These are phyloP conservation scores for Phenacoccus solenopsis DNA, from an alignment of 1,140 invertebrate genomes.

Conservation along the genomic window DNA sequence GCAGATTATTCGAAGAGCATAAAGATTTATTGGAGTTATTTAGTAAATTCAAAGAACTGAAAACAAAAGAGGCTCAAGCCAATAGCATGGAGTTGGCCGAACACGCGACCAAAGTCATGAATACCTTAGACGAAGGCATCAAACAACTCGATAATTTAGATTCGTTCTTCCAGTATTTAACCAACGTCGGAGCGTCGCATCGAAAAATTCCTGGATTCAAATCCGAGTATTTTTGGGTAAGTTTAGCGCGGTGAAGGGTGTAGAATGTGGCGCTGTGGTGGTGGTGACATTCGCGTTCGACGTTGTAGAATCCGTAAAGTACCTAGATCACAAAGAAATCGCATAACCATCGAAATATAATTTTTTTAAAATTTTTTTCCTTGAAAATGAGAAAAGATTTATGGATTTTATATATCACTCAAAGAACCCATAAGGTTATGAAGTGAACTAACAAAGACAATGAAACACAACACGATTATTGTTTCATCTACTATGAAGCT, in stretches of 20 bases:
- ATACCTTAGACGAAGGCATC: conserved; percentile 72
- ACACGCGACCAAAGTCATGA: conserved; percentile 80
- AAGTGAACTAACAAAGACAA: no score
- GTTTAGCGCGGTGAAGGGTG: conserved; percentile 27
- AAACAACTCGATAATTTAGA: conserved; percentile 71
- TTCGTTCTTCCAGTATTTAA: conserved; percentile 65
- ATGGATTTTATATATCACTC: no score
- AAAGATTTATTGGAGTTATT: conserved; percentile 66
- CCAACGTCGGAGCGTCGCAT: conserved; percentile 70
- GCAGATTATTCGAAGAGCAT: conserved; percentile 79
- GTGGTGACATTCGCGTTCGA: neutral
- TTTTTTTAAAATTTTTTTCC: no score
- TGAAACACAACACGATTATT: no score
- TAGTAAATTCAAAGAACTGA: conserved; percentile 61
- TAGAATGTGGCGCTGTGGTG: neutral
- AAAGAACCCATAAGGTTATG: no score
- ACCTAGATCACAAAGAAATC: no score
- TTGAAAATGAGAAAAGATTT: no score
- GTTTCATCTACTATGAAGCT: no score
- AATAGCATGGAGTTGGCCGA: conserved; percentile 67
- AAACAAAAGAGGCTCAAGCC: conserved; percentile 65
- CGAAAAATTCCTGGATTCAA: conserved; percentile 70
- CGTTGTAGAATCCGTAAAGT: no score
- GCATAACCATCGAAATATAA: no score
- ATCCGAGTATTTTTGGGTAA: conserved; percentile 76